phyloP scores from a whole-genome alignment of 2,797 vertebrate species.

The Knipowitschia caucasica region DNA sequence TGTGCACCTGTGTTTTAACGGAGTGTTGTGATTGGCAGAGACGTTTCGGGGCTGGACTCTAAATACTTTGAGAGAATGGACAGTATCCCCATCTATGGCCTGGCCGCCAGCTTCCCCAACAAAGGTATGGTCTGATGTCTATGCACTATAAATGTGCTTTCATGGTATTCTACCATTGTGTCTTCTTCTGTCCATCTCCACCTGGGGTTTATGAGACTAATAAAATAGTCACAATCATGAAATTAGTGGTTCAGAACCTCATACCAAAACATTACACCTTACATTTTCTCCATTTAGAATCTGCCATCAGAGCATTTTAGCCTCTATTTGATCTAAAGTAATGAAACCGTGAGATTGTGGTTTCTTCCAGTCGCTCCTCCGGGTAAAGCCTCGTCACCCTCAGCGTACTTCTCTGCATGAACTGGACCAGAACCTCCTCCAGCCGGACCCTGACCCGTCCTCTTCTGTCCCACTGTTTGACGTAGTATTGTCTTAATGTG shows the following conservation, averaged over 20 bases:
- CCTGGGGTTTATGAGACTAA: no score
- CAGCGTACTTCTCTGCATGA: background rate
- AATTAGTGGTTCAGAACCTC: no score
- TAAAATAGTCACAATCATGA: no score
- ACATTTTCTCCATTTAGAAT: no score
- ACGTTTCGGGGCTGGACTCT: background rate
- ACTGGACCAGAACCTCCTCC: background rate
- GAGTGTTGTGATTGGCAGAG: background rate
- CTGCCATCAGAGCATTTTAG: no score
- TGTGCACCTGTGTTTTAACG: background rate
- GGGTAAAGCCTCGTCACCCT: background rate
- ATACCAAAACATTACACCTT: no score
- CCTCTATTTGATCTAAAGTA: background rate
- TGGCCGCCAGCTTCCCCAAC: background rate
- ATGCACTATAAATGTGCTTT: no score
- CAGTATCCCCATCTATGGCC: slow-evolving; percentile 5
- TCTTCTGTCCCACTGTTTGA: no score
- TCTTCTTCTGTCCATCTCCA: no score
- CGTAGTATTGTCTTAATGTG: background rate
- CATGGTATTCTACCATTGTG: no score
- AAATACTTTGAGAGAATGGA: slow-evolving; percentile 6
- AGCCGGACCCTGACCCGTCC: background rate
- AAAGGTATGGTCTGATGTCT: background rate
- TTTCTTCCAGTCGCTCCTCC: background rate
- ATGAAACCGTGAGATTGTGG: background rate